phyloP scores from a whole-genome alignment of 2,888 invertebrate genomes.

The Priocnemis perturbator region DNA sequence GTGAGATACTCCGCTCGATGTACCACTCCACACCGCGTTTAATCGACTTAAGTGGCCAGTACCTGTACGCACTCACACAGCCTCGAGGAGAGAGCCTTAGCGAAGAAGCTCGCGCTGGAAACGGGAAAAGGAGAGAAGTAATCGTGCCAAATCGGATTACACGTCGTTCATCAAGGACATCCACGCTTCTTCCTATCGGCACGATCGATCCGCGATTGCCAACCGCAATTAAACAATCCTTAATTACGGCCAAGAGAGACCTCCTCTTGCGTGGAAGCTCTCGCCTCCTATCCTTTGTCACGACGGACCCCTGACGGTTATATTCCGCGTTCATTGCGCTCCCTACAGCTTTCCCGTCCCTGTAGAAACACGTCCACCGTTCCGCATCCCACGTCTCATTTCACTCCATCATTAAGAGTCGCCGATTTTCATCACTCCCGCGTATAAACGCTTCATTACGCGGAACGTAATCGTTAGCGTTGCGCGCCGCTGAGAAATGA shows the following conservation, averaged over 20 bases:
- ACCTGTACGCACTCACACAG: constrained; percentile 21
- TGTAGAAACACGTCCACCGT: constrained; percentile 18
- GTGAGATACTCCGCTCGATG: background rate
- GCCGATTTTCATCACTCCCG: too few species aligned
- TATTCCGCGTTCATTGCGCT: constrained; percentile 25
- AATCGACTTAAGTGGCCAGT: constrained; percentile 39
- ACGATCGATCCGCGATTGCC: background rate
- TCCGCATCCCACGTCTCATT: too few species aligned
- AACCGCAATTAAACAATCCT: constrained; percentile 41
- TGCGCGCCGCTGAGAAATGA: too few species aligned
- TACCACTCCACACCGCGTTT: constrained; percentile 29
- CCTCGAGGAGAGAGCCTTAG: constrained; percentile 16
- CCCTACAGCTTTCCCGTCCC: constrained; percentile 30
- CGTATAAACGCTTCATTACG: too few species aligned
- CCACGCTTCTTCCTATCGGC: background rate
- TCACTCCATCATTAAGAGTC: too few species aligned
- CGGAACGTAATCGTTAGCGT: too few species aligned
- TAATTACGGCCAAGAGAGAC: constrained; percentile 32
- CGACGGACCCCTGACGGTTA: constrained; percentile 2
- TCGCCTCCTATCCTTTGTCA: constrained; percentile 28
- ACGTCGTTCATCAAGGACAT: constrained; percentile 28
- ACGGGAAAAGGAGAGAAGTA: constrained; percentile 31
- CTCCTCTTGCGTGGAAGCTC: constrained; percentile 4
- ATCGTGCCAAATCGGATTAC: constrained; percentile 56
- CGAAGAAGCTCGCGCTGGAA: background rate